Evolutionary conservation across 2,113 vertebrate species (phyloP).

Genomic region (Blennius ocellaris): DNA sequence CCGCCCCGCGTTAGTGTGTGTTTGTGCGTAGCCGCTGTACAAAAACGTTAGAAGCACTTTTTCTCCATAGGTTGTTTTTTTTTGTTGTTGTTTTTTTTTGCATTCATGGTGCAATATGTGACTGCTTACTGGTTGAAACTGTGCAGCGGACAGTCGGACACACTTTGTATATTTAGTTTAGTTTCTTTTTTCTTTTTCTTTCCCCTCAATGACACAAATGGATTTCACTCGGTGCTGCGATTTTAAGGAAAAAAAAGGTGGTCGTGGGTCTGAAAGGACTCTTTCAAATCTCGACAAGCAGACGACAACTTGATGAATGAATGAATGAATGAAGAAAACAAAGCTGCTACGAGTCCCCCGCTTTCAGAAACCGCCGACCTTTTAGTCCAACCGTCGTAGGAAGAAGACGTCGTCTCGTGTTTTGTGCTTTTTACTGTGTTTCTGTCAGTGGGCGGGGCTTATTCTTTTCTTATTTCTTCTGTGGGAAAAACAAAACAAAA

Average conservation of each 20-base stretch:
- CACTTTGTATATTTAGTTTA: too few relatives aligned
- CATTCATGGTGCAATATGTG: constrained; percentile 78
- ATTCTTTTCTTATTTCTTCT: constrained; percentile 46
- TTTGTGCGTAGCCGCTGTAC: constrained; percentile 65
- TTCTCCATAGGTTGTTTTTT: constrained; percentile 60
- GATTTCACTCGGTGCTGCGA: constrained; percentile 20
- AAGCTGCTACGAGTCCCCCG: too few relatives aligned
- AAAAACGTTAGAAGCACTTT: constrained; percentile 75
- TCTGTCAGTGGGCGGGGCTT: constrained; percentile 24
- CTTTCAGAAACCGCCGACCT: too few relatives aligned
- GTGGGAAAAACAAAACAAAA: constrained; percentile 47
- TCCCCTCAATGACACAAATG: neutral
- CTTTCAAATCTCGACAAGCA: neutral
- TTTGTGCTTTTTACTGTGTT: constrained; percentile 35
- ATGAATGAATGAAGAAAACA: constrained; percentile 30
- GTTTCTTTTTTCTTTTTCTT: neutral
- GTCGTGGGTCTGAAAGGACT: too few relatives aligned
- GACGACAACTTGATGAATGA: constrained; percentile 35
- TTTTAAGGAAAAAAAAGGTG: neutral
- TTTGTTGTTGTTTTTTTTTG: too few relatives aligned
- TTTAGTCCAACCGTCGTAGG: neutral
- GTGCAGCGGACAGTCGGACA: neutral
- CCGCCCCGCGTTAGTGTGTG: constrained; percentile 60
- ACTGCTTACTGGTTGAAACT: constrained; percentile 50
- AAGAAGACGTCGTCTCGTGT: constrained; percentile 42